Base-by-base conservation (phyloP, 2,113 vertebrate genomes). In the Oreotrochilus melanogaster region DNA sequence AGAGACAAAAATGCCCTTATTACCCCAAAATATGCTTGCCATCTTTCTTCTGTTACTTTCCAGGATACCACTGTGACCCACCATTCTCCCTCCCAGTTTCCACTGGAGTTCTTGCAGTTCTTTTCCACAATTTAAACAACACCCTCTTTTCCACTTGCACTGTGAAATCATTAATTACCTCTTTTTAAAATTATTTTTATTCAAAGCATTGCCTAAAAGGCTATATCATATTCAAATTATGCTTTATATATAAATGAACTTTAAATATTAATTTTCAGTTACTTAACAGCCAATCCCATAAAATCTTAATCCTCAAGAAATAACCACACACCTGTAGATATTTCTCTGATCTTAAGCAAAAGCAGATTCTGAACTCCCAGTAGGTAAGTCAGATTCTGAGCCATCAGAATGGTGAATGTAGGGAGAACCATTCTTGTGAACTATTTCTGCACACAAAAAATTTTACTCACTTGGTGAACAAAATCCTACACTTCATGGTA, bases 261-360 rank as follows among this genome's bases (percentile, higher is more conserved):
- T 74, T 28, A 61, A 64, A 65, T n/a, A n/a, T 9, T 6, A 17
- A 42, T 76, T 90, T 88, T 33, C 45, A 87, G 48, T n/a, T 72
- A 67, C 45, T 18, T n/a, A 78, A 69, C 53, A 79, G 25, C 16
- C 6, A 64, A 70, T 54, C 19, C 10, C 22, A 90, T 83, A 33
- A 88, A 93, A 88, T 50, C 11, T 51, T 39, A 93, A 81, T 35
- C 33, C 18, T 80, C 19, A 70, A 11, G 10, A 79, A 50, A 11
- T 24, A 92, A 91, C 11, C n/a, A 24, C 50, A 28, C 33, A n/a
- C 47, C 51, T 70, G 18, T 7, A 42, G 65, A 62, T 12, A 67
- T 5, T 30, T 70, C 50, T 42, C 58, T 17, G 11, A 83, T 78
- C 83, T 96, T 86, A 33, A 86, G 50, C 67, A n/a, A 83, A 70